phyloP scores from a whole-genome alignment of 23 tunicate species.

The Trididemnum clinides region DNA sequence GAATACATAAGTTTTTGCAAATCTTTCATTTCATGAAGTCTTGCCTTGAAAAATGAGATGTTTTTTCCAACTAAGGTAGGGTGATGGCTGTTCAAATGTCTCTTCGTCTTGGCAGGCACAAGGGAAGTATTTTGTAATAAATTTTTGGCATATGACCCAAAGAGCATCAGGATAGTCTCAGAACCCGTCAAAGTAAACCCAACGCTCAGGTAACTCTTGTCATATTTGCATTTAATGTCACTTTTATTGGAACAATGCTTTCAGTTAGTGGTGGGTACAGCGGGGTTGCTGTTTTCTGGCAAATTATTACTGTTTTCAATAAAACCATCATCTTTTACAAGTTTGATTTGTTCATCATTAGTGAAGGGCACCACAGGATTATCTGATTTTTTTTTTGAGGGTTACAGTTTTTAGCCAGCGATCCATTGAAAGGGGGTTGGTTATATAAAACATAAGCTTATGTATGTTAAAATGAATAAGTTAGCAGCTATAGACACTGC shows the following conservation, averaged over 20 bases:
- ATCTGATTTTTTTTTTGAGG: constrained; percentile 17
- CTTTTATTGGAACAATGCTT: constrained; percentile 30
- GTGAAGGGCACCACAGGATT: constrained; percentile 8
- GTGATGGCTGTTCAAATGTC: constrained; percentile 39
- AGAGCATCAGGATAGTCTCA: constrained; percentile 28
- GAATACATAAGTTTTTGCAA: constrained; percentile 26
- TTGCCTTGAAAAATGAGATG: constrained; percentile 14
- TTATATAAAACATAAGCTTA: not conserved
- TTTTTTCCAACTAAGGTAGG: constrained; percentile 23
- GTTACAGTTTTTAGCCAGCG: constrained; percentile 13
- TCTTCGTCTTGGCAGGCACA: constrained; percentile 29
- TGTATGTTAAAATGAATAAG: constrained; percentile 2
- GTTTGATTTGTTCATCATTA: constrained; percentile 19
- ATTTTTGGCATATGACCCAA: constrained; percentile 31
- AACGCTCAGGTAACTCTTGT: constrained; percentile 34
- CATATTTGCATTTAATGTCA: constrained; percentile 33
- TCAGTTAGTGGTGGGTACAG: not conserved
- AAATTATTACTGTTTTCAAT: constrained; percentile 15
- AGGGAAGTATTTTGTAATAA: constrained; percentile 28
- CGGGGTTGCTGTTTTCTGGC: constrained; percentile 18
- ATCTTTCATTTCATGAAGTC: constrained; percentile 15
- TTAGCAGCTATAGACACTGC: constrained; percentile 5
- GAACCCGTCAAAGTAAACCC: constrained; percentile 50
- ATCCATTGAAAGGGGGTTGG: not conserved
- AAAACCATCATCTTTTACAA: constrained; percentile 24